Evolutionary conservation across 1,140 invertebrate species (phyloP), one percentile per base, ranked within the genome.

Genomic region (Meloidogyne exigua): DNA sequence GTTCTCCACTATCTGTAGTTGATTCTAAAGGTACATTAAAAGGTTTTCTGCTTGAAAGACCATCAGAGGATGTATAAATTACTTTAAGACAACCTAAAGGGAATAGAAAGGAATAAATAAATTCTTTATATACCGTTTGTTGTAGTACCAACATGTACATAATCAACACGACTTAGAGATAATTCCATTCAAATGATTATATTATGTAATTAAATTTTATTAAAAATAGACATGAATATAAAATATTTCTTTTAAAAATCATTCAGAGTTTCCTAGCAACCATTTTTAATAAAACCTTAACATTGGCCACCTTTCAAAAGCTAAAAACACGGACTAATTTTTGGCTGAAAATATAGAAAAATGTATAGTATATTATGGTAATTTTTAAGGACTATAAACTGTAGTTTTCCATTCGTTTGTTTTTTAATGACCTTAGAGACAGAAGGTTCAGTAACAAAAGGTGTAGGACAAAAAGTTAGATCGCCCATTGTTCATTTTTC

Each of bases 61-160:
- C 12, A 44, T 42, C 32, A 44, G 39, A 70, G 18, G 9, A 5
- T 57, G 44, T 70, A 26, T 73, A 57, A 64, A 73, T 73, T 25
- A 73, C 21, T 28, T 65, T 25, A 26, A 73, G 57, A 64, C 71
- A 73, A 15, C 57, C 68, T 70, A 39, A 39, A 39, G 9, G 0
- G 4, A 39, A n/a, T 32, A 10, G 18, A 21, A 5, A 7, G 2
- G 18, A 18, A 9, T 18, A 18, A 62, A 28, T 44, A 42, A 28
- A 26, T 57, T 15, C 13, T n/a, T 7, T 15, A 36, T 28, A 12
- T 18, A 74, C 81, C 82, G n/a, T 79, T 80, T 32, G 73, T 72
- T 23, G 81, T 82, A n/a, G 81, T 81, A 11, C 81, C 81, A 36
- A 82, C 79, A 68, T 82, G 81, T 11, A 82, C 81, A 57, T 83